Conservation (phyloP, 23 tunicate species). For the Diplosoma virens region DNA sequence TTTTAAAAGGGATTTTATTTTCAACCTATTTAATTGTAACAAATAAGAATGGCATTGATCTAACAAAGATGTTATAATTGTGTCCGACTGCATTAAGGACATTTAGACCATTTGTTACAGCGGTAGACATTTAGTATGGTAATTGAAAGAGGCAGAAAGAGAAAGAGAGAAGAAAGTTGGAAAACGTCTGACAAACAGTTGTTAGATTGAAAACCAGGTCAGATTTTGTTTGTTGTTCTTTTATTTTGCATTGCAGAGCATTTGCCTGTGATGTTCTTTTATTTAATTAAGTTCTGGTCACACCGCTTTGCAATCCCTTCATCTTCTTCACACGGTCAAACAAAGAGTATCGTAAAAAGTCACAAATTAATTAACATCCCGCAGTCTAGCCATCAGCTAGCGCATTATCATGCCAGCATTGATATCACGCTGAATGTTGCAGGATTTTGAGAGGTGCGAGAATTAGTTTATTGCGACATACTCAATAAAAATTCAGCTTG, state of each 20-base stretch:
- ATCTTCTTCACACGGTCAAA: slow-evolving; percentile 16
- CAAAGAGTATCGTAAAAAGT: background rate
- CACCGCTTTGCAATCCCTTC: background rate
- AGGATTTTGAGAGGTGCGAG: too few species aligned
- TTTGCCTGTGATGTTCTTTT: slow-evolving; percentile 11
- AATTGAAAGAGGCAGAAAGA: background rate
- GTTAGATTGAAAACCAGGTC: slow-evolving; percentile 13
- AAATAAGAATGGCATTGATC: too few species aligned
- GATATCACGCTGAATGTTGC: too few species aligned
- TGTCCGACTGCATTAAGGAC: background rate
- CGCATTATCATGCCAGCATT: too few species aligned
- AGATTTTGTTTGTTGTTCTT: slow-evolving; percentile 8
- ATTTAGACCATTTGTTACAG: background rate
- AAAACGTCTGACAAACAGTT: too few species aligned
- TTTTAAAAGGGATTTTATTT: too few species aligned
- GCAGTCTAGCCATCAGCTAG: too few species aligned
- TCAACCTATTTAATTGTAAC: too few species aligned
- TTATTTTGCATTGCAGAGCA: background rate
- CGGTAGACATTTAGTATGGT: background rate
- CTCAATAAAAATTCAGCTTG: too few species aligned
- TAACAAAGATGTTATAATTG: too few species aligned
- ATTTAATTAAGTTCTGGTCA: background rate
- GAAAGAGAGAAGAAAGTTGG: too few species aligned
- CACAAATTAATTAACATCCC: slow-evolving; percentile 16
- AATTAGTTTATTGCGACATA: too few species aligned